Base-by-base conservation (phyloP, 2,113 vertebrate species). In the Podilymbus podiceps region DNA sequence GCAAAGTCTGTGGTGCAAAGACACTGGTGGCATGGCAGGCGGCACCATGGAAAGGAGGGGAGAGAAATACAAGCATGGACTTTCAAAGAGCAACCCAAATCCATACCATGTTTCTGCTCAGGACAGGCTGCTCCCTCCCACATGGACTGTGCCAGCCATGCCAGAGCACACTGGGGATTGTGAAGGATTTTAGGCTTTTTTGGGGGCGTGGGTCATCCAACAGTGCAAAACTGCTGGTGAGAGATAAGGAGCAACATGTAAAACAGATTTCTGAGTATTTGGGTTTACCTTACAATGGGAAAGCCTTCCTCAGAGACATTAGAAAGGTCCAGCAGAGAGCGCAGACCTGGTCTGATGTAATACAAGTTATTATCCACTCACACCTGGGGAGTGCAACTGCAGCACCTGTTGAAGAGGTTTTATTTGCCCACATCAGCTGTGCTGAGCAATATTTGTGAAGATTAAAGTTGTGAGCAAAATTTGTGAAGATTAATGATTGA, bases 31-130 rank as follows among this genome's bases (percentile, higher is more conserved):
- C 15, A 18, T 47, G 38, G 55, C 5, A 50, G 50, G 23, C 52
- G 24, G 38, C 38, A 50, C 28, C 31, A 20, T 0, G 0, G 55
- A n/a, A 67, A 89, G 66, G 33, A 53, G 35, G 23, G 21, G 2
- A 50, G 15, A 67, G 31, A 77, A 77, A 68, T 16, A 40, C 18
- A 74, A 53, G 17, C 1, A 0, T 6, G 11, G 12, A 14, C n/a
- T 78, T 44, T 8, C 38, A 71, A 72, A 73, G 31, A 77, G 44
- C 27, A 33, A 21, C 40, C 15, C 28, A 52, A 74, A 59, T 7
- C 25, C 31, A 24, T 3, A 28, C 11, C 3, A 1, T 5, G 3
- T 15, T 77, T 94, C 73, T 86, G 28, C 52, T 15, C 0, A 1
- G 46, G 30, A 58, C 21, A 23, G 38, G n/a, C 40, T 66, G 49